Evolutionary conservation across 2,113 vertebrate species (phyloP).

Genomic region (Noctilio leporinus): DNA sequence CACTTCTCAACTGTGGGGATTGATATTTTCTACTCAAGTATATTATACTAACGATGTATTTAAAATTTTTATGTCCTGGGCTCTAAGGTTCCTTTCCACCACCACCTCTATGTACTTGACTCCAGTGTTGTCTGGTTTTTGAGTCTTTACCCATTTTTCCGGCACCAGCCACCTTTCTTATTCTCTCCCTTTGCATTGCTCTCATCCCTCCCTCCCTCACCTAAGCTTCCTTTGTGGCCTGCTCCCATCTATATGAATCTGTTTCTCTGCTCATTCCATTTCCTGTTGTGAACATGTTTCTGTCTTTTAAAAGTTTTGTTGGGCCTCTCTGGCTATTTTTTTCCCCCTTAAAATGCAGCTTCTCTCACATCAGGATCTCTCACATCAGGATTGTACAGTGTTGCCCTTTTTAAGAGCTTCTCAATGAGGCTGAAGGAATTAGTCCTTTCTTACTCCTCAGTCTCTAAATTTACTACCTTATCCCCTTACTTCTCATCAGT

Average conservation of each 20-base stretch:
- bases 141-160: background rate
- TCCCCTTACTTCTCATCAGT: background rate
- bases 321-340: background rate
- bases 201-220: background rate
- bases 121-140: background rate
- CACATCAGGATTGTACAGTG: background rate
- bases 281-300: background rate
- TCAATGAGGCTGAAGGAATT: background rate
- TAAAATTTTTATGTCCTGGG: background rate
- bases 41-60: background rate
- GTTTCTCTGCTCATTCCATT: background rate
- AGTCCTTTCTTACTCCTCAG: background rate
- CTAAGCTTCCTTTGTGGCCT: background rate
- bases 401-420: background rate
- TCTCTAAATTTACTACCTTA: background rate
- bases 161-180: background rate
- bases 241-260: background rate
- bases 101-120: background rate
- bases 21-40: conserved; percentile 1
- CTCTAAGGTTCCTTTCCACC: background rate
- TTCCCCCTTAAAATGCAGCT: background rate
- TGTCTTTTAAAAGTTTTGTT: background rate
- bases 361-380: background rate
- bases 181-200: background rate
- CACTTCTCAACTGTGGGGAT: background rate